These are phyloP conservation scores for Hydrophis major DNA, from an alignment of 2,797 vertebrate genomes.

Conservation along the genomic window DNA sequence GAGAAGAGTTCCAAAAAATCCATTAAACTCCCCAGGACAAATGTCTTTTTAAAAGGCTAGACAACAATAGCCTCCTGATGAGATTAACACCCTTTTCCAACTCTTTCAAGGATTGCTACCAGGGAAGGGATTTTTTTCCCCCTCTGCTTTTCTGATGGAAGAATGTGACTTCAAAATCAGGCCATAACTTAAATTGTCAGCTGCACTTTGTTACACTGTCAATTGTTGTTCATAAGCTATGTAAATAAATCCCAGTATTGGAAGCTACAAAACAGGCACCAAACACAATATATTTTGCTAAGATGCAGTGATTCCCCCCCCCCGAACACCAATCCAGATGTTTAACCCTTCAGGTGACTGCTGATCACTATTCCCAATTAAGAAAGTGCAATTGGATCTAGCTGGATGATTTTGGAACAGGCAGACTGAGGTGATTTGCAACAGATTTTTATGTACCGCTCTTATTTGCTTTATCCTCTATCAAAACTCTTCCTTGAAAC, in stretches of 20 bases:
- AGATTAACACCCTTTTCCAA: not conserved
- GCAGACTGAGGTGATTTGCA: not conserved
- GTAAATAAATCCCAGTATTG: slow-evolving; percentile 33
- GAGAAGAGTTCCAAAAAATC: slow-evolving; percentile 9
- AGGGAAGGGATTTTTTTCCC: not conserved
- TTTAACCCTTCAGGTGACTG: not conserved
- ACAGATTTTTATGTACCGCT: not conserved
- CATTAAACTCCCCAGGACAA: not conserved
- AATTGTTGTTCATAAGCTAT: slow-evolving; percentile 32
- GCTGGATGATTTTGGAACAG: not conserved
- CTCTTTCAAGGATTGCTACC: slow-evolving; percentile 20
- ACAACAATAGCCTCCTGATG: not conserved
- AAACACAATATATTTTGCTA: not conserved
- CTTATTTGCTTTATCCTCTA: not conserved
- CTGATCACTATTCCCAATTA: not conserved
- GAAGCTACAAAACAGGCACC: slow-evolving; percentile 11
- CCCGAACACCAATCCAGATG: not conserved
- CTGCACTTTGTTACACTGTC: slow-evolving; percentile 13
- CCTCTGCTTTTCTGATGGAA: not conserved
- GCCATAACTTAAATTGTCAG: not conserved
- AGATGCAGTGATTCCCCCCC: not conserved
- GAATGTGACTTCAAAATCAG: not conserved
- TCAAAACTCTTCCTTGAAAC: not conserved
- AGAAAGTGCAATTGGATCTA: not conserved
- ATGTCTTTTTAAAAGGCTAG: slow-evolving; percentile 11